phyloP scores from a whole-genome alignment of 2,797 vertebrate species.

The Acipenser ruthenus region DNA sequence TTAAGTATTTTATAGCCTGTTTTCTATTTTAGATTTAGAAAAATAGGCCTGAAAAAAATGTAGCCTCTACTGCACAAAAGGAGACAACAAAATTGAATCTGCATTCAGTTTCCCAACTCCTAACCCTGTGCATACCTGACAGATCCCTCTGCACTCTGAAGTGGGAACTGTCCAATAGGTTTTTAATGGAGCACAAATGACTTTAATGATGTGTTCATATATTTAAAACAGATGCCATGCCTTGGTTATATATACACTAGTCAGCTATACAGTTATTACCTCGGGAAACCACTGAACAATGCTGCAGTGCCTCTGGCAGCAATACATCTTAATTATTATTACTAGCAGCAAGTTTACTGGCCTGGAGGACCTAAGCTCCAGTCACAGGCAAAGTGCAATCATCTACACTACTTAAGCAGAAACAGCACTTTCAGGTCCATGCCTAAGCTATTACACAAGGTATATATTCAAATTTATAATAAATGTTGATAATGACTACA shows the following conservation, averaged over 20 bases:
- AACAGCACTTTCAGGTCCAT: constrained; percentile 10
- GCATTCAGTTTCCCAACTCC: no score
- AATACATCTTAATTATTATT: not conserved
- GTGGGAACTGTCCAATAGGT: constrained; percentile 10
- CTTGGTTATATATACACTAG: not conserved
- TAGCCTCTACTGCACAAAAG: no score
- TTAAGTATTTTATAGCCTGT: no score
- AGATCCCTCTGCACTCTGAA: not conserved
- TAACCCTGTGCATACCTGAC: not conserved
- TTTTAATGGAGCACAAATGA: constrained; percentile 24
- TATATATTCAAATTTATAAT: no score
- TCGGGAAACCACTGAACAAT: not conserved
- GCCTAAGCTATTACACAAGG: no score
- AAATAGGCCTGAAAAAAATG: no score
- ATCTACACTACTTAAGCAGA: constrained; percentile 16
- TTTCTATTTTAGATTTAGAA: no score
- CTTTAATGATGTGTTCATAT: constrained; percentile 3
- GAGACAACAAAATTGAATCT: no score
- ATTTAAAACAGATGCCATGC: constrained; percentile 9
- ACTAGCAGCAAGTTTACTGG: not conserved
- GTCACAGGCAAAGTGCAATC: not conserved
- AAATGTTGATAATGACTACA: no score
- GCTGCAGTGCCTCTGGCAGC: not conserved
- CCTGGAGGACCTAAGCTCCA: not conserved
- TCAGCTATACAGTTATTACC: not conserved